phyloP scores from a whole-genome alignment of 2,797 vertebrate species.

The Gymnoscopelus braueri region DNA sequence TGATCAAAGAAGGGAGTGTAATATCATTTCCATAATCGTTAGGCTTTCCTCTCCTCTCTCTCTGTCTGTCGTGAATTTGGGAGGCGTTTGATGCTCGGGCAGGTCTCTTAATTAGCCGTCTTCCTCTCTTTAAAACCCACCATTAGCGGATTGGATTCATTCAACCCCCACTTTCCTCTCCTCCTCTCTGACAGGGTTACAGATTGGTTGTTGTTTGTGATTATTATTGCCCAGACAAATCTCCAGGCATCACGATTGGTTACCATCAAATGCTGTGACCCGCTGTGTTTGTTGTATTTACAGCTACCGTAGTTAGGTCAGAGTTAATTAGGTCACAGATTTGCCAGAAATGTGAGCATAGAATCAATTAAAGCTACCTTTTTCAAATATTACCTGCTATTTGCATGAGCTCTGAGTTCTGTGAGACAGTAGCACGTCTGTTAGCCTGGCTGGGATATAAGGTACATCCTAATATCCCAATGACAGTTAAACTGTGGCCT shows the following conservation, averaged over 20 bases:
- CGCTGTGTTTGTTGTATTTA: not conserved
- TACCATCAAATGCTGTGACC: not conserved
- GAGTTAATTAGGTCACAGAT: too few species aligned
- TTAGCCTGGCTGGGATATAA: too few species aligned
- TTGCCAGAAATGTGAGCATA: too few species aligned
- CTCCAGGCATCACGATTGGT: too few species aligned
- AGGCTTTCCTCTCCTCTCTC: constrained; percentile 58
- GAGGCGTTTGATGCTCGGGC: constrained; percentile 80
- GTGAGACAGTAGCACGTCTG: too few species aligned
- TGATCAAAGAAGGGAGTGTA: constrained; percentile 82
- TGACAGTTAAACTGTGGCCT: too few species aligned
- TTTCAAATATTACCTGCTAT: too few species aligned
- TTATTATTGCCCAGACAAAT: constrained; percentile 17
- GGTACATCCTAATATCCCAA: too few species aligned
- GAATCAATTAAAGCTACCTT: too few species aligned
- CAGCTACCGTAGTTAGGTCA: not conserved
- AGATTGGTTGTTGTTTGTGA: constrained; percentile 53
- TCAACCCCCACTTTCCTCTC: constrained; percentile 44
- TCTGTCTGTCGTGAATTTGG: constrained; percentile 76
- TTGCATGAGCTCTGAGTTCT: too few species aligned
- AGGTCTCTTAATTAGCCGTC: constrained; percentile 82
- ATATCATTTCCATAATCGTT: constrained; percentile 84
- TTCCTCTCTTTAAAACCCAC: constrained; percentile 49
- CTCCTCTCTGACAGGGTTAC: constrained; percentile 67
- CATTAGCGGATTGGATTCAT: constrained; percentile 70